Percentiles rank a stretch among this genome's conserved stretches.
These are phyloP conservation scores for Mus pahari DNA, from an alignment of 2,113 vertebrate species.

Conservation along the genomic window DNA sequence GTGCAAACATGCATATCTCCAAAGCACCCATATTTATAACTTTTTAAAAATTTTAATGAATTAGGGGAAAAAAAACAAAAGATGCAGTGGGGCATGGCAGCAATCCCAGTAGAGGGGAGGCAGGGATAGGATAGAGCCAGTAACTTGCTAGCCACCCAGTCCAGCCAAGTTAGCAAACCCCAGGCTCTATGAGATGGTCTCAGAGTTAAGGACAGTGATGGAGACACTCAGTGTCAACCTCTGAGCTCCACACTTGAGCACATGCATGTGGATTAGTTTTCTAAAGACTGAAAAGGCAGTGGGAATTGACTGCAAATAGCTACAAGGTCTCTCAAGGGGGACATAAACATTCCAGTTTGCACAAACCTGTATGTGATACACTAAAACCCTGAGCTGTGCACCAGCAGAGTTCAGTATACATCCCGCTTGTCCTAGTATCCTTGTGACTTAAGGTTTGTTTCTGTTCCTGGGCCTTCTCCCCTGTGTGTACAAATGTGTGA, in stretches of 20 bases:
- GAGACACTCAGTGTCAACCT: neutral
- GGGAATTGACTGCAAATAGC: neutral
- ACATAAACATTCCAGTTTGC: no score
- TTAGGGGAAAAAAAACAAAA: neutral
- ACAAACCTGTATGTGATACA: neutral
- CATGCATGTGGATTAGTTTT: neutral
- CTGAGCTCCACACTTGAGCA: neutral
- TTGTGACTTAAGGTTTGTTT: no score
- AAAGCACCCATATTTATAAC: neutral
- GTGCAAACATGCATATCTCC: neutral
- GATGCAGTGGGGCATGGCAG: no score
- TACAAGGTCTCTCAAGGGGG: neutral
- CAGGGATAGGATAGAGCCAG: neutral
- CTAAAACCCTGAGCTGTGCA: neutral
- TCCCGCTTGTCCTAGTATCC: neutral
- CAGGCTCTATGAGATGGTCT: neutral
- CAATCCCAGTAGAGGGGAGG: neutral
- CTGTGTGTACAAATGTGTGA: neutral
- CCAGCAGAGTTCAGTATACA: neutral
- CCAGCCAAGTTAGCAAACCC: neutral
- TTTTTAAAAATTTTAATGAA: neutral
- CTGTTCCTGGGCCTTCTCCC: neutral
- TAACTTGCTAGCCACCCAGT: neutral
- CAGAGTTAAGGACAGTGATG: neutral
- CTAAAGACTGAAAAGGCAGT: neutral